Percentiles rank a stretch among this genome's conserved stretches.
Evolutionary conservation across 2,113 vertebrate genomes (phyloP).

Genomic region (Crotalus helleri): DNA sequence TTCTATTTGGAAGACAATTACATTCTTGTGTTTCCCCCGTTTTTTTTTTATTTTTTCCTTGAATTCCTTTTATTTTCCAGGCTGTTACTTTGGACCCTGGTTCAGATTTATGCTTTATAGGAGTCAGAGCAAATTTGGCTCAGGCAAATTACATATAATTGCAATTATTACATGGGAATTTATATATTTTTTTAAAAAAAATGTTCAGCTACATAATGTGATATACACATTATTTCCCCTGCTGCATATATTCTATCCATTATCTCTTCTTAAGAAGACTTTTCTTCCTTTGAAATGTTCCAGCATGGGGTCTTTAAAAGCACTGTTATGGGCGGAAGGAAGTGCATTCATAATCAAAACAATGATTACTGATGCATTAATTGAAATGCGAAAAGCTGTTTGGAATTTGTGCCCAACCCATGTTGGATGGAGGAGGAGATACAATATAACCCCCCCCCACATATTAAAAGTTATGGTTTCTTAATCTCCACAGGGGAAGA

Average conservation of each 20-base stretch:
- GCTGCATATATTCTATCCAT: constrained; percentile 36
- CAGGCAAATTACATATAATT: neutral
- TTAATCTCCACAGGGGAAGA: constrained; percentile 66
- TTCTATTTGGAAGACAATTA: neutral
- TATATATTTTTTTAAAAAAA: neutral
- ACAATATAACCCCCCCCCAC: constrained; percentile 48
- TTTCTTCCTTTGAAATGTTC: constrained; percentile 50
- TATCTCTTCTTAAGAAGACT: constrained; percentile 53
- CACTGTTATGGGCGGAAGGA: constrained; percentile 63
- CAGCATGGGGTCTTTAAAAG: constrained; percentile 66
- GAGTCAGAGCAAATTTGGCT: neutral
- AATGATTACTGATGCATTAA: constrained; percentile 64
- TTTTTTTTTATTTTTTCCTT: neutral
- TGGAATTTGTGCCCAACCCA: constrained; percentile 50
- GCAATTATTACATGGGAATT: neutral
- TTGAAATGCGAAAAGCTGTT: constrained; percentile 62
- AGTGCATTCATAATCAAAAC: constrained; percentile 66
- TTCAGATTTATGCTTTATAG: neutral
- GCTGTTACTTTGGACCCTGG: neutral
- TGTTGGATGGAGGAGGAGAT: neutral
- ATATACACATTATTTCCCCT: constrained; percentile 14
- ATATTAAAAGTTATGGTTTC: constrained; percentile 60
- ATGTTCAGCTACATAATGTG: no score
- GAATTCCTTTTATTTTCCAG: neutral
- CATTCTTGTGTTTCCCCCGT: neutral